Evolutionary conservation across 23 tunicate genomes (phyloP).

Genomic region (Halocynthia aurantium): DNA sequence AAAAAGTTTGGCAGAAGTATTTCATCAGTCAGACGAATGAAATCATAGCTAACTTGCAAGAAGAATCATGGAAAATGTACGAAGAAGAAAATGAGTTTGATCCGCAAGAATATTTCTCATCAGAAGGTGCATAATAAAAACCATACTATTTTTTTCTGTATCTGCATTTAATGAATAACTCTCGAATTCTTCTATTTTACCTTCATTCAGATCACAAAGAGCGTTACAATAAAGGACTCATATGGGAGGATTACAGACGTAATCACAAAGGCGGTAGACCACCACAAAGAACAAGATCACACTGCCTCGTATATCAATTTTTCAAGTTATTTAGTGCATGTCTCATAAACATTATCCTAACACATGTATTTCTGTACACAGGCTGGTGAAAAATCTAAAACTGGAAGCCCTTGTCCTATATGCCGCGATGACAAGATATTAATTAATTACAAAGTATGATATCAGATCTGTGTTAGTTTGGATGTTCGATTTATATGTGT

Average conservation of each 20-base stretch:
- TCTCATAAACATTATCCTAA: too few relatives aligned
- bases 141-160: background rate
- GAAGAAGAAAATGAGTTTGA: slow-evolving; percentile 30
- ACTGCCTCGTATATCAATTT: slow-evolving; percentile 18
- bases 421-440: slow-evolving; percentile 25
- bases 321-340: background rate
- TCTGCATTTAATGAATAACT: background rate
- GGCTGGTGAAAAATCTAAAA: background rate
- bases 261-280: slow-evolving; percentile 50
- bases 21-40: background rate
- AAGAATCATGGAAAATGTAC: slow-evolving; percentile 52
- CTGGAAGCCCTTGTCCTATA: slow-evolving; percentile 25
- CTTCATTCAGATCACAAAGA: slow-evolving; percentile 34
- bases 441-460: background rate
- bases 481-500: too few relatives aligned
- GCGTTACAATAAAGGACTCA: slow-evolving; percentile 19
- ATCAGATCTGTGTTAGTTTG: too few relatives aligned
- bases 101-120: slow-evolving; percentile 45
- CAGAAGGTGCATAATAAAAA: slow-evolving; percentile 3
- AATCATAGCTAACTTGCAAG: slow-evolving; percentile 10
- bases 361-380: background rate
- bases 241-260: slow-evolving; percentile 58
- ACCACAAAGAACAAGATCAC: slow-evolving; percentile 47
- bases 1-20: slow-evolving; percentile 41
- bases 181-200: background rate